These are phyloP conservation scores for Notarius lentiginosus DNA, from an alignment of 2,113 vertebrate species.

Conservation along the genomic window DNA sequence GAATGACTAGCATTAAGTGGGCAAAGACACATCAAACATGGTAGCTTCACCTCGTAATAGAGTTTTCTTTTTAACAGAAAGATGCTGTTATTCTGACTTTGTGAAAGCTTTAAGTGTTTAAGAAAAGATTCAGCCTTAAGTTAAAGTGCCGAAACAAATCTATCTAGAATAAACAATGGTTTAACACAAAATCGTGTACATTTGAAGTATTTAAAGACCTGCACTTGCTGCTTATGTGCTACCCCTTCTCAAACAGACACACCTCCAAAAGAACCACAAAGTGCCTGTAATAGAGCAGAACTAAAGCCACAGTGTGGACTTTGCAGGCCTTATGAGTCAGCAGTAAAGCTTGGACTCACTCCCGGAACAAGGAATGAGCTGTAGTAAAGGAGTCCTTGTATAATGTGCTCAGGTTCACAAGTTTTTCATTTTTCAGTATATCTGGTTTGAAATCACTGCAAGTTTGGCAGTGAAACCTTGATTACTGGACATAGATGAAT, in stretches of 20 bases:
- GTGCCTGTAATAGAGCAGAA: conserved; percentile 37
- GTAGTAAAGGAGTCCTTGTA: conserved; percentile 49
- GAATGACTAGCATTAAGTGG: conserved; percentile 37
- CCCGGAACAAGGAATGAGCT: conserved; percentile 52
- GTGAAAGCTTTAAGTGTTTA: conserved; percentile 13
- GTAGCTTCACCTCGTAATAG: not conserved
- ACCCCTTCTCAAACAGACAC: conserved; percentile 9
- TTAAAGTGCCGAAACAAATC: conserved; percentile 10
- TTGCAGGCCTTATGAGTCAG: conserved; percentile 43
- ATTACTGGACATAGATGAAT: not conserved
- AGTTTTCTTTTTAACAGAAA: not conserved
- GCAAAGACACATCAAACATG: conserved; percentile 28
- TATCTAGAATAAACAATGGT: not conserved
- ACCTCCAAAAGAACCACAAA: conserved; percentile 31
- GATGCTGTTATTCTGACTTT: not conserved
- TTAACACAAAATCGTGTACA: not conserved
- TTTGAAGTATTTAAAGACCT: not conserved
- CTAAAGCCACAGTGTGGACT: conserved; percentile 22
- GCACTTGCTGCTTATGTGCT: conserved; percentile 16
- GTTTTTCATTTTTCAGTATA: conserved; percentile 20
- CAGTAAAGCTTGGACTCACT: conserved; percentile 56
- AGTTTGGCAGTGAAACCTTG: not conserved
- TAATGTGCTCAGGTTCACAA: conserved; percentile 46
- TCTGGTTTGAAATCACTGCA: not conserved
- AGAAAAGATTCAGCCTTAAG: not conserved